Evolutionary conservation across 2,888 invertebrate genomes (phyloP).

Genomic region (Linyphia triangularis): DNA sequence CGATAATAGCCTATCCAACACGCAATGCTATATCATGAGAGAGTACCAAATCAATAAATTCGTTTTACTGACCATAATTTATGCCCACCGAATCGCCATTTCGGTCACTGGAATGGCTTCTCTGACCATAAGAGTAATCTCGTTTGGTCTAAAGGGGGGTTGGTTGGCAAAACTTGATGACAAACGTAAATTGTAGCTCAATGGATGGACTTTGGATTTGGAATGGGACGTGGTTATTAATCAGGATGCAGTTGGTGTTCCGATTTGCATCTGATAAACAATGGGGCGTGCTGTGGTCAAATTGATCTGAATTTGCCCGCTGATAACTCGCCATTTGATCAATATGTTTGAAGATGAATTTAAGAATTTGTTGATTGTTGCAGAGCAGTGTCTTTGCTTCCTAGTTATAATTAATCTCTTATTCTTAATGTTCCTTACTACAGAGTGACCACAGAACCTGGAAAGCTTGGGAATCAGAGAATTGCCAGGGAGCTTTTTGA

Average conservation of each 20-base stretch:
- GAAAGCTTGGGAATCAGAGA: too few species aligned
- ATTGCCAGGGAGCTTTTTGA: too few species aligned
- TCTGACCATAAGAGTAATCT: neutral
- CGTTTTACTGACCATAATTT: neutral
- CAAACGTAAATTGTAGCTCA: too few species aligned
- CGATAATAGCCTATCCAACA: neutral
- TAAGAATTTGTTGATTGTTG: too few species aligned
- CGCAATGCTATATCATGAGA: neutral
- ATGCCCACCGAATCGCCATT: neutral
- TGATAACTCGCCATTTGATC: too few species aligned
- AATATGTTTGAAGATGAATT: too few species aligned
- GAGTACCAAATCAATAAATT: neutral
- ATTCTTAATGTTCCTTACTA: too few species aligned
- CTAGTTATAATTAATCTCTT: too few species aligned
- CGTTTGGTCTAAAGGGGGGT: neutral
- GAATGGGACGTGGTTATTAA: neutral
- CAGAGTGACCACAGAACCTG: too few species aligned
- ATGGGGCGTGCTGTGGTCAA: too few species aligned
- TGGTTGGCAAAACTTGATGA: constrained; percentile 3
- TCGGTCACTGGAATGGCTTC: neutral
- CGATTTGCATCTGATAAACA: neutral
- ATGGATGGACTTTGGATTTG: neutral
- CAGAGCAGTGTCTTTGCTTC: too few species aligned
- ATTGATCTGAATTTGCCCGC: too few species aligned
- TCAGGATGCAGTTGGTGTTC: constrained; percentile 3